Evolutionary conservation across 2,113 vertebrate species (phyloP).

Genomic region (Microtus richardsoni): DNA sequence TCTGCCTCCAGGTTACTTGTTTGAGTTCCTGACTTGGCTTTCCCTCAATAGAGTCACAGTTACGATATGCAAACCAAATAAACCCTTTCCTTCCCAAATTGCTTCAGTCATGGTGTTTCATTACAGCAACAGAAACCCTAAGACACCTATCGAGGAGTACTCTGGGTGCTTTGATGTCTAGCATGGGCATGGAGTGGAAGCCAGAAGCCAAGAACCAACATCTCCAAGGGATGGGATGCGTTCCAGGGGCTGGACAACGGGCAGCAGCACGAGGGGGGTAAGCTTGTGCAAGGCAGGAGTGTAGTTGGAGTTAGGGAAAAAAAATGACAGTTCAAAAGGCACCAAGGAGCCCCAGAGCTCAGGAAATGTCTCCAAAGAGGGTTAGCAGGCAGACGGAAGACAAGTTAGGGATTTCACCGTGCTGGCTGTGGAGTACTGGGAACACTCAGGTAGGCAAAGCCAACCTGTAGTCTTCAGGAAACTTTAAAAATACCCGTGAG

Average conservation of each 20-base stretch:
- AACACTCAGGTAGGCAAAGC: background rate
- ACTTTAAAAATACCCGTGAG: background rate
- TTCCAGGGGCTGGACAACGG: background rate
- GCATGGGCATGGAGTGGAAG: background rate
- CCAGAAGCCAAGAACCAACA: background rate
- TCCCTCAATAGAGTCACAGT: background rate
- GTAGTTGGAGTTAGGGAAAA: background rate
- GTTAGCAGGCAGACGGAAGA: background rate
- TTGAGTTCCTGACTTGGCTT: background rate
- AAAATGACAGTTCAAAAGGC: background rate
- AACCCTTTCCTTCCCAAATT: background rate
- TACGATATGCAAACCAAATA: background rate
- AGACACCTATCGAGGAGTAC: too few species aligned
- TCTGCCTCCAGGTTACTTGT: background rate
- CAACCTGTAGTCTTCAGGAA: background rate
- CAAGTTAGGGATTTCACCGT: background rate
- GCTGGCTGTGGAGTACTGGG: background rate
- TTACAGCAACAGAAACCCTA: background rate
- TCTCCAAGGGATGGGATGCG: background rate
- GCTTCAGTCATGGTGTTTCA: background rate
- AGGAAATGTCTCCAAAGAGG: background rate
- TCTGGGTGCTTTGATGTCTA: rapidly evolving
- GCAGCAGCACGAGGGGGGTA: background rate
- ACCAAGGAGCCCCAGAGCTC: background rate
- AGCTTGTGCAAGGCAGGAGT: background rate